Conservation (phyloP, 1,140 invertebrate genomes). For the Drosophila watanabei region DNA sequence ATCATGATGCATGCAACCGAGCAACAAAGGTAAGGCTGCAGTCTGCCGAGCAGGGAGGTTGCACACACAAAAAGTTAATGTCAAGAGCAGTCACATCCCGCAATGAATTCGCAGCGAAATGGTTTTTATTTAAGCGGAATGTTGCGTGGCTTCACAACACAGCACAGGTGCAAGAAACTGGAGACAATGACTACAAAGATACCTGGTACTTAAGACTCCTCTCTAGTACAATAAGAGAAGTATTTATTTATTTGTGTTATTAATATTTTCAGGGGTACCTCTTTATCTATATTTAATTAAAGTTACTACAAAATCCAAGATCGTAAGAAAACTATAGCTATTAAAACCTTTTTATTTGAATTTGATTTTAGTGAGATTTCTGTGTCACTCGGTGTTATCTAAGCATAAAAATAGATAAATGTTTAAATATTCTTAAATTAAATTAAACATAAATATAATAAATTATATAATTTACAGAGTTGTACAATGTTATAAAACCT, state of each 20-base stretch:
- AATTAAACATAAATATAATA: no score
- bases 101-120: conserved; percentile 69
- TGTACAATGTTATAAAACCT: no score
- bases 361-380: no score
- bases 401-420: no score
- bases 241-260: neutral
- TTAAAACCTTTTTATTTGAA: no score
- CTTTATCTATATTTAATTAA: no score
- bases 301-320: no score
- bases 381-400: no score
- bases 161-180: neutral
- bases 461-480: no score
- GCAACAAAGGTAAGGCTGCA: conserved; percentile 17
- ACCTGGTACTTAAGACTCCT: neutral
- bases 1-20: conserved; percentile 18
- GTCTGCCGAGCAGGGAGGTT: neutral
- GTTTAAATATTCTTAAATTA: no score
- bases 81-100: conserved; percentile 68
- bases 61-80: conserved; percentile 56
- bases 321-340: no score
- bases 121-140: conserved; percentile 76
- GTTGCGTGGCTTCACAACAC: conserved; percentile 33
- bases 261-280: no score
- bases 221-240: neutral
- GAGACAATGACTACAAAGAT: neutral